Base-by-base conservation (phyloP, 2,888 invertebrate genomes). In the Ennomos fuscantarius region DNA sequence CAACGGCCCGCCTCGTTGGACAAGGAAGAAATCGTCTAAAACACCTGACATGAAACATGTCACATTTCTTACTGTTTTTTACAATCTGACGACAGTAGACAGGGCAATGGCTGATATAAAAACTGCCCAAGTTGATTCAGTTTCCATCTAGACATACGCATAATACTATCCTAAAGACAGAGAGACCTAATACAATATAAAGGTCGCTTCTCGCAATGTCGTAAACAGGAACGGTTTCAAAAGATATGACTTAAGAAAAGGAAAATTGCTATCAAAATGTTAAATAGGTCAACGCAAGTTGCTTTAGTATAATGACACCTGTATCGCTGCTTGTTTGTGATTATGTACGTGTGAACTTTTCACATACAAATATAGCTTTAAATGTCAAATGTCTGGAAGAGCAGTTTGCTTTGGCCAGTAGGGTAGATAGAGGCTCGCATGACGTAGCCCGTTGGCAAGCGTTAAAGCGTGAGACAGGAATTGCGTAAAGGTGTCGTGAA, bases 401-500 rank as follows among this genome's bases (percentile, higher is more conserved):
- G 68, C 68, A 82, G 72, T 83, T 82, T 87, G 74, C 78, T 79
- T 70, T 82, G 79, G 70, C 77, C 70, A 70, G 72, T 73, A 68
- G 71, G 74, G 74, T 72, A 72, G 74, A 73, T 72, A 72, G 76
- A 79, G 78, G 71, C 76, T 78, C 71, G 66, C 69, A 74, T 88
- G 86, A 88, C 87, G 89, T 86, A 74, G 81, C 68, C 59, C 74
- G 70, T 89, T 89, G 89, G 89, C 88, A 88, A 84, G 80, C 82
- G 82, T 68, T 74, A 75, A 80, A 77, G 78, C 85, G 84, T 87
- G 84, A 85, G 84, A 86, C 87, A 85, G 82, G 79, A 87, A 85
- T 87, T 89, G 87, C 89, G 89, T 87, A 88, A 89, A 89, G 85
- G 86, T 85, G 86, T 86, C 84, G 84, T 82, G 85, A 84, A 81